Evolutionary conservation across 2,797 vertebrate genomes (phyloP).

Genomic region (Catharus ustulatus): DNA sequence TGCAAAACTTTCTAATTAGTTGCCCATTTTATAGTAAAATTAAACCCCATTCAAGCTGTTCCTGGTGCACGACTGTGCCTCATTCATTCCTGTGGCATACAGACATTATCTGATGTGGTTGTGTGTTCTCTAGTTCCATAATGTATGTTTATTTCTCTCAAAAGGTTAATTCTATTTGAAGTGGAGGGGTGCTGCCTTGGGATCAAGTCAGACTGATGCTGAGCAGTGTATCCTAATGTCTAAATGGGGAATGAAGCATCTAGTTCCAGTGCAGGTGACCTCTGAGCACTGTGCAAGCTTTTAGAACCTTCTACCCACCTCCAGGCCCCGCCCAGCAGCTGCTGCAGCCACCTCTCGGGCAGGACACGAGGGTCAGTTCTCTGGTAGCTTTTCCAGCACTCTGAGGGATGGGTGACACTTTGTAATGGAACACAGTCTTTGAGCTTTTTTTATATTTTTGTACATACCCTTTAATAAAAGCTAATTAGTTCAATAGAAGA

Average conservation of each 20-base stretch:
- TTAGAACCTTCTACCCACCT: slow-evolving; percentile 18
- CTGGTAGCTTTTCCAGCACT: neutral
- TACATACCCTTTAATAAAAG: slow-evolving; percentile 66
- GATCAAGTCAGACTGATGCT: slow-evolving; percentile 63
- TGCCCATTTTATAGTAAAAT: slow-evolving; percentile 18
- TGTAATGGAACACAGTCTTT: slow-evolving; percentile 35
- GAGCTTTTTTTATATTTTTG: slow-evolving; percentile 73
- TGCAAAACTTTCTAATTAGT: neutral
- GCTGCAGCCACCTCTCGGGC: neutral
- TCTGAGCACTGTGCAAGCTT: slow-evolving; percentile 23
- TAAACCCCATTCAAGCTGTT: neutral
- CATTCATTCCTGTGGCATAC: neutral
- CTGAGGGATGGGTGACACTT: slow-evolving; percentile 34
- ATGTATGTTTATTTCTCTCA: slow-evolving; percentile 52
- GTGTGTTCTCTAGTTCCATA: slow-evolving; percentile 18
- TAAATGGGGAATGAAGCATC: slow-evolving; percentile 52
- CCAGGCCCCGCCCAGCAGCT: slow-evolving; percentile 35
- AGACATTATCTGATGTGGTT: neutral
- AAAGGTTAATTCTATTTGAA: slow-evolving; percentile 70
- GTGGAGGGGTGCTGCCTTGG: slow-evolving; percentile 63
- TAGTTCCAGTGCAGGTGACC: slow-evolving; percentile 39
- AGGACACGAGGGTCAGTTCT: neutral
- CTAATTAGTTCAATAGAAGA: slow-evolving; percentile 37
- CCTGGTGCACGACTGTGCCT: neutral
- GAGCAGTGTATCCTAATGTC: slow-evolving; percentile 67